Conservation (phyloP, 2,797 vertebrate species). For the Loriculus beryllinus region DNA sequence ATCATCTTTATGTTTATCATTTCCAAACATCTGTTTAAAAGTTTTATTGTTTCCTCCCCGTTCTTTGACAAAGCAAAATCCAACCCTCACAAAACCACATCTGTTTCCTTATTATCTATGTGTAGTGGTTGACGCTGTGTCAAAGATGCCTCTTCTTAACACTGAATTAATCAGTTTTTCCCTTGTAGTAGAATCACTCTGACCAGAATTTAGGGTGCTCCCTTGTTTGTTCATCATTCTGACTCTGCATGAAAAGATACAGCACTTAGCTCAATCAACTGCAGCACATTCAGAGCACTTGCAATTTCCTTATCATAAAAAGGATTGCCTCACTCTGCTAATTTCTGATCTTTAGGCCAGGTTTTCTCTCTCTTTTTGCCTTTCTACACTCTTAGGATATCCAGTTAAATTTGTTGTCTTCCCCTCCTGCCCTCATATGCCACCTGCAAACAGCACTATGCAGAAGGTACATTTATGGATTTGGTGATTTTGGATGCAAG, state of each 20-base stretch:
- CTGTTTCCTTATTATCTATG: neutral
- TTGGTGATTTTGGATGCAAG: conserved; percentile 39
- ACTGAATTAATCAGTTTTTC: neutral
- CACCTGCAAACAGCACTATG: neutral
- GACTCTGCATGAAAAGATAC: neutral
- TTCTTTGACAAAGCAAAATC: neutral
- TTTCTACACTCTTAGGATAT: neutral
- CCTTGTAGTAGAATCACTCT: neutral
- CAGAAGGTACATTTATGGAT: neutral
- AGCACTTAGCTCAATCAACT: neutral
- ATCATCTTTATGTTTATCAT: neutral
- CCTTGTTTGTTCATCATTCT: neutral
- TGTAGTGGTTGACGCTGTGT: neutral
- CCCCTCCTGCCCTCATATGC: neutral
- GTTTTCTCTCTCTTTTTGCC: neutral
- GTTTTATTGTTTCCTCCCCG: neutral
- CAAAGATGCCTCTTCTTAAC: neutral
- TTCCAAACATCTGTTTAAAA: neutral
- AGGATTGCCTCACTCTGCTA: accelerated
- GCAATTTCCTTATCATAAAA: neutral
- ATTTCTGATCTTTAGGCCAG: neutral
- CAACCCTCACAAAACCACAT: neutral
- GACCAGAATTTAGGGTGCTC: neutral
- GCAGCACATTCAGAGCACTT: neutral
- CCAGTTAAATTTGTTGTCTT: neutral